phyloP scores from a whole-genome alignment of 2,113 vertebrate species.

The Struthidea cinerea region DNA sequence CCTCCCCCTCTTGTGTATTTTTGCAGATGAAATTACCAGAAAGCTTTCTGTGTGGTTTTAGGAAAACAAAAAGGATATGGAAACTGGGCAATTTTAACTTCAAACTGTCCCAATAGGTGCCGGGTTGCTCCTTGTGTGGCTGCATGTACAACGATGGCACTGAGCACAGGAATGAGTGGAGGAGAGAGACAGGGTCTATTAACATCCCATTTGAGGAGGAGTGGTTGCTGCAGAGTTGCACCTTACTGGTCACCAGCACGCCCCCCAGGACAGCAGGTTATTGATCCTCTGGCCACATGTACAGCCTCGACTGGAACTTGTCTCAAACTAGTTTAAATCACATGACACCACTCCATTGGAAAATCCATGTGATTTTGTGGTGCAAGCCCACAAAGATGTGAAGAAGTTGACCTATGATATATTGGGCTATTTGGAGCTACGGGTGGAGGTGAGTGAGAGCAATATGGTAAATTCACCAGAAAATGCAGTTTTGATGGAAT shows the following conservation, averaged over 20 bases:
- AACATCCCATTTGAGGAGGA: not conserved
- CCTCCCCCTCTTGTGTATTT: fast-evolving
- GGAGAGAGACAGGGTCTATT: not conserved
- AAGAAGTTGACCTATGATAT: not conserved
- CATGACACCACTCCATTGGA: not conserved
- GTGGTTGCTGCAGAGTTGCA: not conserved
- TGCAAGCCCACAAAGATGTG: not conserved
- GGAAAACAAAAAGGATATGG: not conserved
- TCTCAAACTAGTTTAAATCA: not conserved
- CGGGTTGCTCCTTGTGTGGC: not conserved
- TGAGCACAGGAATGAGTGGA: not conserved
- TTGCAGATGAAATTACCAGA: not conserved
- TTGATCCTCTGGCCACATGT: not conserved
- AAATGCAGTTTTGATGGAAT: not conserved
- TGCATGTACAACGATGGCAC: not conserved
- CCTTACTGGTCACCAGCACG: not conserved
- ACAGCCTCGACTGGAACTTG: not conserved
- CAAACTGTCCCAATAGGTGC: not conserved
- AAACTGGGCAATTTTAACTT: not conserved
- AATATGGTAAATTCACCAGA: not conserved
- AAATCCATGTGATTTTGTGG: not conserved
- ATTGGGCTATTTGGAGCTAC: not conserved
- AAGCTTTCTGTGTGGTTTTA: not conserved
- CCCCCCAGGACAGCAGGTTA: not conserved
- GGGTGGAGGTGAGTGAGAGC: not conserved